Conservation (phyloP, 2,888 invertebrate genomes). For the Hypselothyrea guttata region DNA sequence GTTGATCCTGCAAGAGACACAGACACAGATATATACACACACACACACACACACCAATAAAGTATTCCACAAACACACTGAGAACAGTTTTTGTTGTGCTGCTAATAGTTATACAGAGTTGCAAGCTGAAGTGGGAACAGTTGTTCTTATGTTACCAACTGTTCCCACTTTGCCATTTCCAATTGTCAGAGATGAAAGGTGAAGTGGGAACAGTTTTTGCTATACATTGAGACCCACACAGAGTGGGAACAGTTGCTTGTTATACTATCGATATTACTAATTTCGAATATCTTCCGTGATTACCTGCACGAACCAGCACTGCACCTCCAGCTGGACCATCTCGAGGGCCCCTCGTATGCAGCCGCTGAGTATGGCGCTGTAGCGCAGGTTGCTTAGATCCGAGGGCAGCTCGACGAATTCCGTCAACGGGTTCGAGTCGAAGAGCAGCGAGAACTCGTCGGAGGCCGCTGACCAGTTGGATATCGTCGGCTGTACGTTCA, state of each 20-base stretch:
- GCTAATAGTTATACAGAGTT: no score
- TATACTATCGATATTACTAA: no score
- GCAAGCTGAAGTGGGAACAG: conserved; percentile 11
- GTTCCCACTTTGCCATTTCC: no score
- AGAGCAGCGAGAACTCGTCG: conserved; percentile 97
- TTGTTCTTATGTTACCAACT: no score
- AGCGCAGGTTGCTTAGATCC: conserved; percentile 91
- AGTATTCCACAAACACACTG: conserved; percentile 47
- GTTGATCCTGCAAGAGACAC: conserved; percentile 88
- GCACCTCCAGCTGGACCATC: conserved; percentile 99
- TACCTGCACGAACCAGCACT: conserved; percentile 94
- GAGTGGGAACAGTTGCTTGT: no score
- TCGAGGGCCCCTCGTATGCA: conserved; percentile 96
- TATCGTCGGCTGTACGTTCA: conserved; percentile 95
- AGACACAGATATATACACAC: conserved; percentile 3
- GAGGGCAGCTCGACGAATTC: conserved; percentile 98
- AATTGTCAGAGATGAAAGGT: no score
- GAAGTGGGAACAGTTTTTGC: no score
- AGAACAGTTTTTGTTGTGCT: no score
- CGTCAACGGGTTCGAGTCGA: conserved; percentile 97
- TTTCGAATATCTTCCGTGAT: conserved; percentile 17
- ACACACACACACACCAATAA: no score
- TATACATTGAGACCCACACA: no score
- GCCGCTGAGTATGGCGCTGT: conserved; percentile 96
- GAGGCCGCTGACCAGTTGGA: conserved; percentile 96